Conservation (phyloP, 2,888 invertebrate species). For the Brachynemurus nebulosus region DNA sequence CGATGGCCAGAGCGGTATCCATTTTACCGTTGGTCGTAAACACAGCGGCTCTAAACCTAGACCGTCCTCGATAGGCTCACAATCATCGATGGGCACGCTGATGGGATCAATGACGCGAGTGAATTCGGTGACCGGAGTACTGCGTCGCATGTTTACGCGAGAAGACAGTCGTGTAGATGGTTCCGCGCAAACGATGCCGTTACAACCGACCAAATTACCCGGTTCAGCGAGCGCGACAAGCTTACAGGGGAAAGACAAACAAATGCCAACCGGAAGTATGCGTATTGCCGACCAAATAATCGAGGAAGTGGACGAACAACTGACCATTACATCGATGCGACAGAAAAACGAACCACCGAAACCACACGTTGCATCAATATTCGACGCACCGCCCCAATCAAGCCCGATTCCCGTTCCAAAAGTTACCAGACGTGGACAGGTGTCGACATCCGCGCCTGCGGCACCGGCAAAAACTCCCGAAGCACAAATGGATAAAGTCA, state of each 20-base stretch:
- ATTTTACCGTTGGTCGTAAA: constrained; percentile 47
- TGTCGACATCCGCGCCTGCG: constrained; percentile 21
- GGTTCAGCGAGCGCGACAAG: constrained; percentile 30
- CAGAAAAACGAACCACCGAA: constrained; percentile 38
- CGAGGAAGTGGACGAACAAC: constrained; percentile 68
- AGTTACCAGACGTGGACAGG: constrained; percentile 23
- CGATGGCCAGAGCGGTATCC: constrained; percentile 58
- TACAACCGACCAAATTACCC: constrained; percentile 26
- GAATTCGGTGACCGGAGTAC: constrained; percentile 62
- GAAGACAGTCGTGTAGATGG: constrained; percentile 46
- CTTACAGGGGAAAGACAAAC: constrained; percentile 20
- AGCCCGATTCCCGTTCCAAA: constrained; percentile 37
- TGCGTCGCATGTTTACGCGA: constrained; percentile 62
- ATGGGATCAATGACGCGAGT: constrained; percentile 47
- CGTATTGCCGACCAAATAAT: constrained; percentile 58
- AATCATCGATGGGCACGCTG: constrained; percentile 28
- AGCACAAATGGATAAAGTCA: constrained; percentile 28
- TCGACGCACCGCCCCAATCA: constrained; percentile 32
- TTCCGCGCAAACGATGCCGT: constrained; percentile 19
- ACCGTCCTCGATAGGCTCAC: constrained; percentile 29
- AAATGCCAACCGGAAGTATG: constrained; percentile 36
- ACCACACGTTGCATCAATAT: constrained; percentile 50
- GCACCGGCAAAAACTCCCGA: constrained; percentile 6
- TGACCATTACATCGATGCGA: constrained; percentile 63
- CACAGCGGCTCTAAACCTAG: constrained; percentile 26